Evolutionary conservation across 2,113 vertebrate species (phyloP).

Genomic region (Hystrix brachyura): DNA sequence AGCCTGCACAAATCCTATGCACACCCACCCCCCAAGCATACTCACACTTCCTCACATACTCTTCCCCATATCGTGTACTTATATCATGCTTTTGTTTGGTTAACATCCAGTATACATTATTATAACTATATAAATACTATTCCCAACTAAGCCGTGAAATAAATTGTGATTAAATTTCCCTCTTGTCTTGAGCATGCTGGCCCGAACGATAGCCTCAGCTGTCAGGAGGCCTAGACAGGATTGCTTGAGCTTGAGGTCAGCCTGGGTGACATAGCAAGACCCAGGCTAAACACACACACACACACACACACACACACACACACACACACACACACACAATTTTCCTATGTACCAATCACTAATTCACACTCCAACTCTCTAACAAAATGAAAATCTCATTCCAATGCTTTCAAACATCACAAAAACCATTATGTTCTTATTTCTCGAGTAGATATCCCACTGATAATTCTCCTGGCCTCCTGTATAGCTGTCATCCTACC

Average conservation of each 20-base stretch:
- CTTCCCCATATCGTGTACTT: not conserved
- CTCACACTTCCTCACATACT: not conserved
- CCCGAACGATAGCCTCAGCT: too few species aligned
- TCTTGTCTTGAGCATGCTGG: not conserved
- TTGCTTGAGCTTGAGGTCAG: too few species aligned
- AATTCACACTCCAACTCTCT: not conserved
- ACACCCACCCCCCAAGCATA: not conserved
- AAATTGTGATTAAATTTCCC: not conserved
- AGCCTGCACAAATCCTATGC: not conserved
- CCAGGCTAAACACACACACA: too few species aligned
- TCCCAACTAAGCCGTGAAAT: not conserved
- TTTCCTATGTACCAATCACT: not conserved
- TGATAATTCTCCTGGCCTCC: not conserved
- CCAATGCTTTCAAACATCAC: not conserved
- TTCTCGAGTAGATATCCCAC: not conserved
- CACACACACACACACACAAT: too few species aligned
- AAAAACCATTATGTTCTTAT: not conserved
- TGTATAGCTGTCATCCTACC: not conserved
- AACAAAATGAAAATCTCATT: not conserved
- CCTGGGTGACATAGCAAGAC: too few species aligned
- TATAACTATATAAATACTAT: not conserved
- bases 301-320: too few species aligned
- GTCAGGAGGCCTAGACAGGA: too few species aligned
- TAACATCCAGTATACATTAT: not conserved
- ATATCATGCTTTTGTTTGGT: not conserved